Evolutionary conservation across 2,113 vertebrate species (phyloP), one percentile per base, ranked within the genome.

Genomic region (Dasypus novemcinctus): DNA sequence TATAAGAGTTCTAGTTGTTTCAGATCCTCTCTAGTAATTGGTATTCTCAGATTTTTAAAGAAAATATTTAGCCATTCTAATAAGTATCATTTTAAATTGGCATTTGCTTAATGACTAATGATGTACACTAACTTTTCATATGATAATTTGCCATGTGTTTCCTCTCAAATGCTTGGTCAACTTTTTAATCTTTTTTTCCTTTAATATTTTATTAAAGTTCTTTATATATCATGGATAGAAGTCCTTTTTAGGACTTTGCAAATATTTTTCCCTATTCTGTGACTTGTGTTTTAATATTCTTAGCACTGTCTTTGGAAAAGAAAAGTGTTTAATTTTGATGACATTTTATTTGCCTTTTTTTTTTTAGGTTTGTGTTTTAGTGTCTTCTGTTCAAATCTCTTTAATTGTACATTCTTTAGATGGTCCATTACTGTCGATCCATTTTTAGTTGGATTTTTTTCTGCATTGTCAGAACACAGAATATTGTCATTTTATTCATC

Each of bases 1-100:
- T 9, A 33, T 1, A 14, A 7, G 3, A 17, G 6, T 33, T 21
- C 31, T 13, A 13, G 2, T n/a, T n/a, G 7, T 21, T 57, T 46
- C 36, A 8, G 11, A 41, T n/a, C 21, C 52, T 36, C 64, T 23
- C 52, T 36, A 27, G 41, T 7, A 18, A 21, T 15, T 17, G 2
- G 27, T n/a, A n/a, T 29, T 61, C 21, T 49, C 74, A 43, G 43
- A 52, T 83, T 49, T 54, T 46, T 64, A 13, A 38, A 57, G 17
- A 57, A 1, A 49, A 49, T n/a, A 49, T 52, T 79, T 31, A 54
- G 12, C 15, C 11, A n/a, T 54, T 63, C 43, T 52, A 23, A 2
- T 54, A 54, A 33, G 54, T 43, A 54, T 36, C 20, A 57, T 7
- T 63, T 91, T 46, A 57, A 80, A 66, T 66, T 29, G 18, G 9